A percentile compares a stretch with the other conserved stretches of the same genome.
These are phyloP conservation scores for Calonectris borealis DNA, from an alignment of 2,113 vertebrate genomes.

Conservation along the genomic window DNA sequence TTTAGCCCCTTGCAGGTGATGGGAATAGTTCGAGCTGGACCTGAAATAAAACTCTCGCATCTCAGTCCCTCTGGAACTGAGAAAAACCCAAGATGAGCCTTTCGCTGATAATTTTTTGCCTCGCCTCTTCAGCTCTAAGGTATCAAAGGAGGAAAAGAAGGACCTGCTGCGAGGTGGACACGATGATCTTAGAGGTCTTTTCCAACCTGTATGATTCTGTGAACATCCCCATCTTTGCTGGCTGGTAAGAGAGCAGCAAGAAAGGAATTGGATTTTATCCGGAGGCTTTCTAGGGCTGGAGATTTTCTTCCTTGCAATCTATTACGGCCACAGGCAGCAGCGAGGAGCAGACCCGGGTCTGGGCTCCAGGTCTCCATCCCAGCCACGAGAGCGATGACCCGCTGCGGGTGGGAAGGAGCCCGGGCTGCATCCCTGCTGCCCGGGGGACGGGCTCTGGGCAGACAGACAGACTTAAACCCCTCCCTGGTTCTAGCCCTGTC, in stretches of 20 bases:
- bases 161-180: fast-evolving
- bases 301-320: neutral
- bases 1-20: neutral
- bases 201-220: too few species aligned
- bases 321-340: fast-evolving
- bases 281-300: neutral
- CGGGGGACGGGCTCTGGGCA: fast-evolving
- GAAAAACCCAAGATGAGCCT: neutral
- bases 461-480: neutral
- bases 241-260: neutral
- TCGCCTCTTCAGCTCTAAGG: neutral
- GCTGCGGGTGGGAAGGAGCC: neutral
- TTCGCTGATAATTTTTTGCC: neutral
- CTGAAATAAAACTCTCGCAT: neutral
- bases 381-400: neutral
- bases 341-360: fast-evolving
- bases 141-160: neutral
- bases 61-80: neutral
- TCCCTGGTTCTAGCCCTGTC: neutral
- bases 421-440: neutral
- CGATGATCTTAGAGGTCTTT: too few species aligned
- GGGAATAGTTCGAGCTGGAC: neutral
- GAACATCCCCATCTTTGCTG: neutral
- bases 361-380: neutral
- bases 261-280: neutral